Evolutionary conservation across 2,888 invertebrate species (phyloP), one percentile per base, ranked within the genome.

Genomic region (Tillus elongatus): DNA sequence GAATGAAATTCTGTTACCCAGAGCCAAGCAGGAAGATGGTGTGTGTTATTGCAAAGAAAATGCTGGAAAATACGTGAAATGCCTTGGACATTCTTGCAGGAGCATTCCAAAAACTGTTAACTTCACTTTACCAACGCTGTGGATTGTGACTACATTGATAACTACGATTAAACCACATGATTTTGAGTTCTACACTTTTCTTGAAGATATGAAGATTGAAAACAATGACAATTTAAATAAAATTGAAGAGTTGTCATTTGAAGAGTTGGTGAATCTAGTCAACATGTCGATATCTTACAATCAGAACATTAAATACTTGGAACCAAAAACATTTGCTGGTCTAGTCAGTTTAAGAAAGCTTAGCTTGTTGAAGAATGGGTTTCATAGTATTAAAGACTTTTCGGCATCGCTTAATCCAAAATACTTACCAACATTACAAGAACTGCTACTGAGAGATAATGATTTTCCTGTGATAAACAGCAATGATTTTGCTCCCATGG

Each of bases 291-390:
- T n/a, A n/a, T n/a, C n/a, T n/a, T n/a, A n/a, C 48, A 76, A 75
- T 47, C 64, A 65, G 2, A 60, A 65, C 6, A 57, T 77, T 2
- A 59, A 52, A 14, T 50, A 53, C 3, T 62, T 77, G n/a, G 58
- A 69, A 13, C 53, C 60, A 13, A 55, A 62, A 15, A 63, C 65
- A 1, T 77, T 77, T 48, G 56, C 62, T 31, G 77, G 77, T 2
- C 58, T 77, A 24, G 49, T 44, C 0, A 72, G 67, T 42, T 64
- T 77, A n/a, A 56, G 57, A 30, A 67, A 68, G 41, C 53, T 77
- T 29, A 68, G 63, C 33, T 53, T 77, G 45, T 66, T 71, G 3
- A 73, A 74, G 49, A 76, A 76, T 46, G 73, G 71, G 13, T 74
- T 77, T 43, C 52, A 48, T 2, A 64, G 61, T 33, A 58, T 76